These are phyloP conservation scores for Mobula birostris DNA, from an alignment of 2,113 vertebrate genomes.

Conservation along the genomic window DNA sequence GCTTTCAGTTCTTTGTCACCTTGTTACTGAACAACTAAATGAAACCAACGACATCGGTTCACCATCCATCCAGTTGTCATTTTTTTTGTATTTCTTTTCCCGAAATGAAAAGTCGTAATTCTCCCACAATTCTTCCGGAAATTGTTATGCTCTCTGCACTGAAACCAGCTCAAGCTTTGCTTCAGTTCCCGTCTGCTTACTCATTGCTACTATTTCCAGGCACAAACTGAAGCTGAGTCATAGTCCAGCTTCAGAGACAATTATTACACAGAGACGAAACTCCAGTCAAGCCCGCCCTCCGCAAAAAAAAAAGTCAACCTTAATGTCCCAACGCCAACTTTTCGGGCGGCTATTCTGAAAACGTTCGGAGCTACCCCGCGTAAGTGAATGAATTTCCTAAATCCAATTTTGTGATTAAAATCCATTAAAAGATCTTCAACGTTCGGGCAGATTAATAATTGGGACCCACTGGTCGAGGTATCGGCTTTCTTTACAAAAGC, in stretches of 20 bases:
- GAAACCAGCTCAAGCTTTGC: background rate
- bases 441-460: constrained; percentile 82
- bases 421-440: constrained; percentile 57
- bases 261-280: constrained; percentile 17
- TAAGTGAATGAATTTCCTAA: background rate
- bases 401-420: background rate
- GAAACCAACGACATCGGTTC: background rate
- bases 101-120: constrained; percentile 22
- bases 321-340: constrained; percentile 15
- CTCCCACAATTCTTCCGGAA: constrained; percentile 16
- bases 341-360: constrained; percentile 1
- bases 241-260: constrained; percentile 16
- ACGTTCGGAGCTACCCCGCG: background rate
- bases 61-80: background rate
- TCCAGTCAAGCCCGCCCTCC: constrained; percentile 13
- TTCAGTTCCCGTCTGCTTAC: constrained; percentile 29
- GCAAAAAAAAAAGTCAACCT: constrained; percentile 20
- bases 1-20: background rate
- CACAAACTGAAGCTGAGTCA: constrained; percentile 10
- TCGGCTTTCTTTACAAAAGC: constrained; percentile 90
- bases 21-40: background rate
- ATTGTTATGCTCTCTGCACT: background rate
- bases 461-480: constrained; percentile 93
- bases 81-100: background rate
- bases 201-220: constrained; percentile 5